Conservation (phyloP, 2,888 invertebrate genomes). For the Lathronympha strigana region DNA sequence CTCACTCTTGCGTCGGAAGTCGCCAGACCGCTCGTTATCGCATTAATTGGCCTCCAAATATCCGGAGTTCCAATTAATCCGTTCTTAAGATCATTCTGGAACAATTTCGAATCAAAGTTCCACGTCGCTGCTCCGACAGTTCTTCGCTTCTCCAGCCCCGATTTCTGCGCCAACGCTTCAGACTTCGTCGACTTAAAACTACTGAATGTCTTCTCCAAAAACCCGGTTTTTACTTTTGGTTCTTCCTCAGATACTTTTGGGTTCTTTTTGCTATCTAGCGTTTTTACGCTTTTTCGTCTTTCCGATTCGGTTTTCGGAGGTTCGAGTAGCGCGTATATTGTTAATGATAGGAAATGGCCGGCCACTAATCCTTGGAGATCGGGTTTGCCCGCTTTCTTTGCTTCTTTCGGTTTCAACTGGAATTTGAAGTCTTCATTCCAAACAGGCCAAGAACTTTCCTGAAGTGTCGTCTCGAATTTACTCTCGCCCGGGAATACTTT, state of each 20-base stretch:
- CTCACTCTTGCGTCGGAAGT: conserved; percentile 82
- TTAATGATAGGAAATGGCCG: conserved; percentile 87
- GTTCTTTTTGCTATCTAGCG: conserved; percentile 64
- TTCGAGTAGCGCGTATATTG: conserved; percentile 87
- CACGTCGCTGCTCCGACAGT: conserved; percentile 88
- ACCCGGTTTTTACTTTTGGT: conserved; percentile 75
- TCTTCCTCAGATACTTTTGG: conserved; percentile 75
- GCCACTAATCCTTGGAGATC: conserved; percentile 85
- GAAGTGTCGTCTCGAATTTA: conserved; percentile 89
- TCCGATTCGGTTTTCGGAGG: conserved; percentile 75
- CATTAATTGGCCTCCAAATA: conserved; percentile 87
- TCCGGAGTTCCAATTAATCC: conserved; percentile 87
- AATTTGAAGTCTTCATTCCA: conserved; percentile 92
- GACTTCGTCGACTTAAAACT: conserved; percentile 77
- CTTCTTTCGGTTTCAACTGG: conserved; percentile 84
- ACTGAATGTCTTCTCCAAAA: conserved; percentile 79
- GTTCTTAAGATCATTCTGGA: conserved; percentile 85
- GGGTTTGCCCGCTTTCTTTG: conserved; percentile 74
- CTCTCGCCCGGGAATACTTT: conserved; percentile 91
- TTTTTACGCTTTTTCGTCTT: conserved; percentile 69
- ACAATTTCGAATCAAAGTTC: conserved; percentile 86
- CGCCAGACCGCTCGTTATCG: conserved; percentile 86
- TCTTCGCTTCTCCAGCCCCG: conserved; percentile 85
- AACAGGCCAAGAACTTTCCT: conserved; percentile 91
- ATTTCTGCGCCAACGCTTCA: conserved; percentile 75